A percentile compares a stretch with the other conserved stretches of the same genome.
These are phyloP conservation scores for Acronicta leporina DNA, from an alignment of 2,888 invertebrate genomes.

Conservation along the genomic window DNA sequence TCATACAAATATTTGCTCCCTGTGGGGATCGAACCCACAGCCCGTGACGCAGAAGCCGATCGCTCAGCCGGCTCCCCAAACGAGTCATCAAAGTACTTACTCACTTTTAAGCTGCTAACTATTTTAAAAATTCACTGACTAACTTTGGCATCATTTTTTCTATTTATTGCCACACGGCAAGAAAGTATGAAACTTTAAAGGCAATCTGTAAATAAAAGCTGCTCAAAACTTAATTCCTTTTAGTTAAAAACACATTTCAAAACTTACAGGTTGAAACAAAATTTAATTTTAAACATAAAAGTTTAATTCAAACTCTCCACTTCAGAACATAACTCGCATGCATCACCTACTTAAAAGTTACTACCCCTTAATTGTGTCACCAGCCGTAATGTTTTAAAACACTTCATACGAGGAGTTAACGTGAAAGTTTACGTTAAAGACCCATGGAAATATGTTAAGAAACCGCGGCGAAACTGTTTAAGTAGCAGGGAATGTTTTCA, in stretches of 20 bases:
- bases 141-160: too few relatives aligned
- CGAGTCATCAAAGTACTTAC: too few relatives aligned
- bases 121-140: too few relatives aligned
- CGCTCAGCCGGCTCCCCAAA: too few relatives aligned
- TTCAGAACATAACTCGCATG: constrained; percentile 61
- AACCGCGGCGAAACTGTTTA: constrained; percentile 62
- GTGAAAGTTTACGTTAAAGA: constrained; percentile 70
- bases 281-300: constrained; percentile 54
- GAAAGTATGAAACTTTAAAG: too few relatives aligned
- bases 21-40: too few relatives aligned
- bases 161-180: too few relatives aligned
- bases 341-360: constrained; percentile 73
- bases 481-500: constrained; percentile 58
- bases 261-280: constrained; percentile 46
- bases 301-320: constrained; percentile 62
- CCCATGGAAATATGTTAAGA: constrained; percentile 66
- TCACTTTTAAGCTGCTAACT: too few relatives aligned
- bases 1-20: too few relatives aligned
- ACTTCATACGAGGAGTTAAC: constrained; percentile 76
- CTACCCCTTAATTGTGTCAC: constrained; percentile 75
- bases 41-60: too few relatives aligned
- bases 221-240: too few relatives aligned
- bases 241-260: constrained; percentile 29
- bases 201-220: too few relatives aligned
- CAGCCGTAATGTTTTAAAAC: constrained; percentile 79